Evolutionary conservation across 2,888 invertebrate species (phyloP), one percentile per base, ranked within the genome.

Genomic region (Drosophila acutilabella): DNA sequence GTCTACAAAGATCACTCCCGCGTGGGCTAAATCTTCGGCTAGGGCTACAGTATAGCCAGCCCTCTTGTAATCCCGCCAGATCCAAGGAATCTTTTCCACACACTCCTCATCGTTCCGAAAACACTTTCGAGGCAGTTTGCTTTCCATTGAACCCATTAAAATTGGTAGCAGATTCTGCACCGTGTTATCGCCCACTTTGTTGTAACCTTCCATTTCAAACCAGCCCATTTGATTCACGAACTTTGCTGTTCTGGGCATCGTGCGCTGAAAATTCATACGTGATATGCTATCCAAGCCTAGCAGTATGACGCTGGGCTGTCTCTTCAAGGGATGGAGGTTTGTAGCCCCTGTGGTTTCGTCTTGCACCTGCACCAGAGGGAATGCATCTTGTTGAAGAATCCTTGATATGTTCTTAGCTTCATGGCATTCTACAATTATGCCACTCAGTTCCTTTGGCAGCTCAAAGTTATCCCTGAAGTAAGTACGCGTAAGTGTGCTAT

Each of bases 121-220:
- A 69, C 93, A 93, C 41, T 93, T 8, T 1, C 10, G 7, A 0
- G 36, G 20, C 18, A 14, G 84, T 30, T 30, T 6, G 8, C 30
- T 30, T 7, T 30, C 0, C 4, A 5, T 93, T 62, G 94, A 92
- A 0, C 97, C 97, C 0, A 95, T 94, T 4, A 96, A 93, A 44
- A 96, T 93, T 0, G 97, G 96, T 93, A 97, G 95, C 57, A 98
- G 91, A 92, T 98, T 98, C 0, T 97, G 96, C 85, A 96, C 96
- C 0, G 97, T 97, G 81, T 97, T 97, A 81, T 97, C 97, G 0
- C 94, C 96, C 62, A 96, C 93, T 92, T 94, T 94, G 82, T 94
- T 93, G 91, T 96, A 97, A 1, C 96, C 97, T 78, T 94, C 93
- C 88, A 95, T 93, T 57, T 94, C 94, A 10, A 51, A 91, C 94